Evolutionary conservation across 2,888 invertebrate species (phyloP), one percentile per base, ranked within the genome.

Genomic region (Elgonia sp.): DNA sequence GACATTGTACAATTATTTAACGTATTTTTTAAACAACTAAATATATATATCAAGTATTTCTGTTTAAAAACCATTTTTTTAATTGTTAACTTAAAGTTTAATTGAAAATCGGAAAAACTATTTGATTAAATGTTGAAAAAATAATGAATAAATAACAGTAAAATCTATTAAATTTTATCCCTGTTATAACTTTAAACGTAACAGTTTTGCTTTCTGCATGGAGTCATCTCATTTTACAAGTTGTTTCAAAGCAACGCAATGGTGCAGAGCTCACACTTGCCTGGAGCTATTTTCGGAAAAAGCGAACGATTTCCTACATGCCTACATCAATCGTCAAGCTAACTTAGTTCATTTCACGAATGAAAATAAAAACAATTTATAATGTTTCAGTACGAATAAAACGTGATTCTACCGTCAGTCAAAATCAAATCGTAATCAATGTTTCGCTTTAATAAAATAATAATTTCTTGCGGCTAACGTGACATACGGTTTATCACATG

Each of bases 291-390:
- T 70, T 70, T 70, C 53, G 9, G 37, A n/a, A 50, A 53, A 53
- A 53, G 29, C 53, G 70, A 53, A 37, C 14, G 37, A 53, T 50
- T 53, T 37, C 39, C 70, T 50, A 37, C 70, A 70, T 70, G 29
- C 55, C 70, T 53, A 55, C 70, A 70, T 70, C 53, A 70, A 70
- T 70, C 70, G 55, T 70, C 55, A 29, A 70, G 40, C 46, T 69
- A 50, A 29, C 46, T 14, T 20, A 70, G 18, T 53, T 70, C 53
- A 53, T 53, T 29, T 14, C 37, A 29, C 1, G 46, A 37, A 70
- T 53, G 53, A 70, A n/a, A 37, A 53, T 53, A 70, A 70, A 70
- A 70, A 70, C 50, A 69, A 50, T 67, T 67, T 67, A 67, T 46
- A 46, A 46, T 46, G 18, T 42, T 67, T 67, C 46, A 4, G 10